Conservation (phyloP, 2,888 invertebrate species). For the Unio delphinus region DNA sequence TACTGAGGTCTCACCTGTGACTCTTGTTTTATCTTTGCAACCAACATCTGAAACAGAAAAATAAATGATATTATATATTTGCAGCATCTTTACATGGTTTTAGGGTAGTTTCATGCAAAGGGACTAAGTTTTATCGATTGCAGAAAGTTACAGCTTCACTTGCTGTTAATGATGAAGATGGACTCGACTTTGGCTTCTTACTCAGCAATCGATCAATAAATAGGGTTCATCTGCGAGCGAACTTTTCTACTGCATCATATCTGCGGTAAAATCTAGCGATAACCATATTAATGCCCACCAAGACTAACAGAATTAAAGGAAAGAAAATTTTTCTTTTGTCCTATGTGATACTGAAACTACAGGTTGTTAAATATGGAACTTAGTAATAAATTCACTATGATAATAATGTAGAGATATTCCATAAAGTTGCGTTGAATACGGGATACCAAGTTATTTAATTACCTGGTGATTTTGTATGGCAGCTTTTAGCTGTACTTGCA, state of each 20-base stretch:
- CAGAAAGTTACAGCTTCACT: conserved; percentile 1
- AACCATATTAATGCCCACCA: too few relatives aligned
- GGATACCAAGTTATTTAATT: conserved; percentile 24
- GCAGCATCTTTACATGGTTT: not conserved
- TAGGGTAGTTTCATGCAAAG: conserved; percentile 3
- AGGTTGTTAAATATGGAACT: too few relatives aligned
- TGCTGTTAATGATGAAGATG: not conserved
- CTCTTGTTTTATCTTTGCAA: conserved; percentile 61
- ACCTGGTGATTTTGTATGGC: conserved; percentile 70
- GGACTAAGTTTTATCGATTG: conserved; percentile 6
- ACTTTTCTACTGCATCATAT: too few relatives aligned
- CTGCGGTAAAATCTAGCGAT: too few relatives aligned
- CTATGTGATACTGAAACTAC: too few relatives aligned
- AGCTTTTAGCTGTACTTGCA: conserved; percentile 64
- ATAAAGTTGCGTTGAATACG: conserved; percentile 27
- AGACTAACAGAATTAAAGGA: too few relatives aligned
- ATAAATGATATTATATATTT: not conserved
- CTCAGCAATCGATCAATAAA: too few relatives aligned
- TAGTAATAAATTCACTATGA: too few relatives aligned
- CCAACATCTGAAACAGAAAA: conserved; percentile 57
- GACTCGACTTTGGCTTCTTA: not conserved
- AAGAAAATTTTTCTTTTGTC: too few relatives aligned
- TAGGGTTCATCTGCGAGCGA: too few relatives aligned
- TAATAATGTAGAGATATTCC: not conserved
- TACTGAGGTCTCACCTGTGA: conserved; percentile 54